Base-by-base conservation (phyloP, 2,888 invertebrate species). In the Tromatobia lineatoria region DNA sequence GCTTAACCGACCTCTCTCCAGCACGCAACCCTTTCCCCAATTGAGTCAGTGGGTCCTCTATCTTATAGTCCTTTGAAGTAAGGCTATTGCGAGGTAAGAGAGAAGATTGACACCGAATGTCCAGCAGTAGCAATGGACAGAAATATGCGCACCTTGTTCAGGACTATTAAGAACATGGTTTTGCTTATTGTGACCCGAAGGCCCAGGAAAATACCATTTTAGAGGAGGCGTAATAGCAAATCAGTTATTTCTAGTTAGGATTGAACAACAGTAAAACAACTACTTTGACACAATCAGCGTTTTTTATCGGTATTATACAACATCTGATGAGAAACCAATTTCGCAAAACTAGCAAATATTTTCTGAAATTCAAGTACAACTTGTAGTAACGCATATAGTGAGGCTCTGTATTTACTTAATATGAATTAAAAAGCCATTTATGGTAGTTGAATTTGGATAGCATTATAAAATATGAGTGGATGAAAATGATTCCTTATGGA, bases 21-120 rank as follows among this genome's bases (percentile, higher is more conserved):
- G 70, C 64, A 61, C 81, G 73, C 88, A 92, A 92, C 91, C 91
- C 91, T 90, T 91, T 84, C 89, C 83, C 38, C 66, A 79, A 87
- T 80, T 83, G 75, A 82, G 69, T 85, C 85, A 83, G 71, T 80
- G 59, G 74, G 47, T 61, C 52, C 70, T 83, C 69, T 3, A 34
- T 34, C 38, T 66, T 42, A 47, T 42, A 18, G 45, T 74, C 66
- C 77, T 80, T 76, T 77, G 80, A 78, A 71, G 52, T 38, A 38
- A 25, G 15, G 11, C 18, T 23, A n/a, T n/a, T 61, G 75, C 23
- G 59, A 29, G 18, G 64, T 38, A 34, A 57, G 38, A 11, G 18
- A 20, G 38, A 75, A 64, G 50, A 23, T 20, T 64, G 52, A 64
- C 34, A 34, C 20, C 38, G 45, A 42, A 23, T 8, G 74, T 50